phyloP scores from a whole-genome alignment of 2,888 invertebrate species.

The Theodoxus fluviatilis region DNA sequence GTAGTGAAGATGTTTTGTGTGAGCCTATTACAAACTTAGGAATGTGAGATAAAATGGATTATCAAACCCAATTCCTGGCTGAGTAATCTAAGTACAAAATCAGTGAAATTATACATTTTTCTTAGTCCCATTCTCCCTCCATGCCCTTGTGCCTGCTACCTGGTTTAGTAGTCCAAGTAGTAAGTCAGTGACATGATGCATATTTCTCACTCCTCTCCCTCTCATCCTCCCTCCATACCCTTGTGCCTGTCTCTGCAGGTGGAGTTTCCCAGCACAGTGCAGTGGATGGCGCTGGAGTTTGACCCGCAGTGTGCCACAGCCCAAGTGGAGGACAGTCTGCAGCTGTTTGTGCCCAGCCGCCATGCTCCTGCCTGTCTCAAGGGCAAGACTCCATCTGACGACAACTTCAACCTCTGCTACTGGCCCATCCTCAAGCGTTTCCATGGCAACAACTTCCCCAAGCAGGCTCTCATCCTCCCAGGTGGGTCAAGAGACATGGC shows the following conservation, averaged over 20 bases:
- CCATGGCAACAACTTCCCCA: conserved; percentile 80
- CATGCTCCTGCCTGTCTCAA: conserved; percentile 36
- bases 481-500: no score
- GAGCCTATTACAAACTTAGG: no score
- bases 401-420: conserved; percentile 44
- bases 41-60: no score
- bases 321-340: conserved; percentile 86
- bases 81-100: not conserved
- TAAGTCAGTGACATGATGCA: not conserved
- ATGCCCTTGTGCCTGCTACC: no score
- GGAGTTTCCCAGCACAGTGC: conserved; percentile 84
- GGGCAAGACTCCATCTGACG: conserved; percentile 27
- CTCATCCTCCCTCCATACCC: no score
- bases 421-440: conserved; percentile 67
- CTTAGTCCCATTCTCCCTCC: no score
- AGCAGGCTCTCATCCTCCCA: conserved; percentile 79
- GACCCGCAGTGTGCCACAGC: conserved; percentile 90
- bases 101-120: not conserved
- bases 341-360: conserved; percentile 69
- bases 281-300: conserved; percentile 93
- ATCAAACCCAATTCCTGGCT: no score
- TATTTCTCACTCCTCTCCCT: not conserved
- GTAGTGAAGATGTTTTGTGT: no score
- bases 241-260: conserved; percentile 68
- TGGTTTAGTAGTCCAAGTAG: not conserved